Evolutionary conservation across 2,797 vertebrate species (phyloP).

Genomic region (Loriculus beryllinus): DNA sequence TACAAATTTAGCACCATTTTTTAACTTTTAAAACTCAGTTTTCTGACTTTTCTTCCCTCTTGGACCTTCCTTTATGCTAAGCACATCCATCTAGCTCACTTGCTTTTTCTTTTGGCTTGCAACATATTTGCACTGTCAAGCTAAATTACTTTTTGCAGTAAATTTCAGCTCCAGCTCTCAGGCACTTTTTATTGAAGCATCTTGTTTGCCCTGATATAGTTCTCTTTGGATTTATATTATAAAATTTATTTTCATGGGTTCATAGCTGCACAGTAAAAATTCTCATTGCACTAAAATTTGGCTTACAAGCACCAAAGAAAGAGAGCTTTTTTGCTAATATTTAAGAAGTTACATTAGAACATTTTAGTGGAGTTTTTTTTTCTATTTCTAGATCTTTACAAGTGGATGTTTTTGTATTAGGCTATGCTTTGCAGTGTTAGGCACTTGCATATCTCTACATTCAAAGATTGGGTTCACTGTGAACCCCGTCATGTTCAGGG

Average conservation of each 20-base stretch:
- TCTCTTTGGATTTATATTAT: conserved; percentile 26
- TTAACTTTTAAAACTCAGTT: background rate
- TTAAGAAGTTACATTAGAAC: background rate
- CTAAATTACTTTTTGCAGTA: conserved; percentile 28
- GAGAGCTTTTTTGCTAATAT: background rate
- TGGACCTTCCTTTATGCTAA: background rate
- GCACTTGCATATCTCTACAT: background rate
- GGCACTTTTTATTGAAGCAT: conserved; percentile 33
- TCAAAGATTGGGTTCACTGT: background rate
- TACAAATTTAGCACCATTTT: background rate
- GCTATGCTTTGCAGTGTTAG: background rate
- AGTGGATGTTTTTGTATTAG: background rate
- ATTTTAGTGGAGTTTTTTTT: background rate
- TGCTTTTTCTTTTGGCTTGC: background rate
- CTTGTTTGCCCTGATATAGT: conserved; percentile 24
- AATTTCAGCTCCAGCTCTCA: conserved; percentile 25
- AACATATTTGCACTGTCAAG: background rate
- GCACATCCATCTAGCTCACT: background rate
- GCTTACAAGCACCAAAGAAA: background rate
- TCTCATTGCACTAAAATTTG: background rate
- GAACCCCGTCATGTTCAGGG: background rate
- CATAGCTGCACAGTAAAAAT: background rate
- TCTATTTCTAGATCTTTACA: background rate
- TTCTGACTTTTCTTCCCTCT: background rate
- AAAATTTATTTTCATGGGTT: conserved; percentile 25